phyloP scores from a whole-genome alignment of 2,113 vertebrate species.

The Tapirus terrestris region DNA sequence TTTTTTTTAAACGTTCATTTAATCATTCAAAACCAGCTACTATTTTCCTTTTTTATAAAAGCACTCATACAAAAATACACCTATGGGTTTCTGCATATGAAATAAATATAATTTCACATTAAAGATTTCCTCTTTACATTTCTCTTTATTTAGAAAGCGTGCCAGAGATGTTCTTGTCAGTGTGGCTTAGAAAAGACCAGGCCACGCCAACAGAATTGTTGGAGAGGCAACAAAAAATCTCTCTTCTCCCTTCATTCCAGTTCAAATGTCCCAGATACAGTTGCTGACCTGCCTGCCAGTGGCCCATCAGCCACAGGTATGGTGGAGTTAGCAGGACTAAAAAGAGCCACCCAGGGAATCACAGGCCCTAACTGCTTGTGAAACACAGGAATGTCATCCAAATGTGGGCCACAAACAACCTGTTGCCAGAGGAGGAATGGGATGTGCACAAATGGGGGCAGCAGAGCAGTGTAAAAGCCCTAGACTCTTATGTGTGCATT shows the following conservation, averaged over 20 bases:
- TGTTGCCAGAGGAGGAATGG: slow-evolving; percentile 28
- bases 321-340: neutral
- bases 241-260: neutral
- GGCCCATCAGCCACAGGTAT: neutral
- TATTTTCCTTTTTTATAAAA: slow-evolving; percentile 51
- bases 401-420: slow-evolving; percentile 57
- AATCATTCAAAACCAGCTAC: slow-evolving; percentile 45
- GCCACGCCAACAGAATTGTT: neutral
- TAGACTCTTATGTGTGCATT: too few species aligned
- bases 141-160: slow-evolving; percentile 41
- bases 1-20: neutral
- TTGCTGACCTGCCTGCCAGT: neutral
- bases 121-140: neutral
- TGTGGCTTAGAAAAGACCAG: neutral
- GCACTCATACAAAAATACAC: slow-evolving; percentile 10
- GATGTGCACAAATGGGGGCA: accelerated
- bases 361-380: slow-evolving; percentile 60
- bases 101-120: slow-evolving; percentile 15
- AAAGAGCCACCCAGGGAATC: slow-evolving; percentile 59
- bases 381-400: slow-evolving; percentile 66
- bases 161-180: neutral
- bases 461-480: neutral
- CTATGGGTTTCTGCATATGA: neutral
- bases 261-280: neutral
- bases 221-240: neutral